A percentile compares a stretch with the other conserved stretches of the same genome.
These are phyloP conservation scores for Drosophila cracens DNA, from an alignment of 2,888 invertebrate genomes.

Conservation along the genomic window DNA sequence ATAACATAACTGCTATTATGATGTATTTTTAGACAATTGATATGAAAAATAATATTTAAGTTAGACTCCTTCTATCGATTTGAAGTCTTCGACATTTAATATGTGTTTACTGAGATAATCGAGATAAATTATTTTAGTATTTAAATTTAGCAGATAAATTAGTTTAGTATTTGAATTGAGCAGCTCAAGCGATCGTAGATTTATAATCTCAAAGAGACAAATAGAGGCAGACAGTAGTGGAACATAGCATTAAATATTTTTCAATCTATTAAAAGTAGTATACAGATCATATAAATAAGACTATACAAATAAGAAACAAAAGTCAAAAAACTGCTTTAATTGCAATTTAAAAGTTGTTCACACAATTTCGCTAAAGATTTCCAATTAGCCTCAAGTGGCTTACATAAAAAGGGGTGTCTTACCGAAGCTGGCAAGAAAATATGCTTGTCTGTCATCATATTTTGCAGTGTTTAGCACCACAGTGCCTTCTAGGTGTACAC, in stretches of 20 bases:
- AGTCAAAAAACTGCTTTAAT: not conserved
- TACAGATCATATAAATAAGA: not conserved
- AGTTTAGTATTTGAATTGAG: not conserved
- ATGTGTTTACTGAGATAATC: not conserved
- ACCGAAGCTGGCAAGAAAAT: not conserved
- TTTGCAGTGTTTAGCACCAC: constrained; percentile 29
- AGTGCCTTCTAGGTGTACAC: constrained; percentile 48
- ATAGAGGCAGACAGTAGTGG: not conserved
- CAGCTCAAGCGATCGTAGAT: not conserved
- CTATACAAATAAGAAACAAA: not conserved
- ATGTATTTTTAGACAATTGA: not conserved
- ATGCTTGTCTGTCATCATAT: not conserved
- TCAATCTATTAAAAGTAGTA: not conserved
- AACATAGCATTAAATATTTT: not conserved
- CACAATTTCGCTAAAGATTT: not conserved
- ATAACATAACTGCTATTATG: not conserved
- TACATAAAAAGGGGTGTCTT: not conserved
- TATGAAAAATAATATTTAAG: not conserved
- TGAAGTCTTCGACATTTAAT: not conserved
- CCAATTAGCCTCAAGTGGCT: not conserved
- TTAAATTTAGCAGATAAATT: not conserved
- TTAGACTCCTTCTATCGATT: too few relatives aligned
- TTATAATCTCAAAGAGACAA: not conserved
- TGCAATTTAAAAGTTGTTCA: not conserved
- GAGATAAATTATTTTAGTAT: not conserved